These are phyloP conservation scores for Gadus chalcogrammus DNA, from an alignment of 2,113 vertebrate species.

Conservation along the genomic window DNA sequence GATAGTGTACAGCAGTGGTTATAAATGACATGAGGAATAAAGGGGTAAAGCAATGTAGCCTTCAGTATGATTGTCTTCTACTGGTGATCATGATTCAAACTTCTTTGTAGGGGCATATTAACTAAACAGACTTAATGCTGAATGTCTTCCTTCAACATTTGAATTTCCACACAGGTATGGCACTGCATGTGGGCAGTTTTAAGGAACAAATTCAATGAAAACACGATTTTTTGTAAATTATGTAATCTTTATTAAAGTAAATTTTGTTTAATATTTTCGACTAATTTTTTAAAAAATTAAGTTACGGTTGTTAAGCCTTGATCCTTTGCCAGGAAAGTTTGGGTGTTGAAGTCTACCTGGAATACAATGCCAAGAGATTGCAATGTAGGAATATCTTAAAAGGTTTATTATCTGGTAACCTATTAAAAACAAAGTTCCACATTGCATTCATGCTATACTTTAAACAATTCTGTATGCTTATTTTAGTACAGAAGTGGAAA, in stretches of 20 bases:
- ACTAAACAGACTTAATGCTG: too few species aligned
- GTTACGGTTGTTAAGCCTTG: constrained; percentile 9
- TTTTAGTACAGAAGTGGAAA: not conserved
- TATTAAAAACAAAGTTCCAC: not conserved
- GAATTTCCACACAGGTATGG: too few species aligned
- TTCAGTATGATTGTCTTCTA: too few species aligned
- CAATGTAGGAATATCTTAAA: not conserved
- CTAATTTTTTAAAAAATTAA: constrained; percentile 64
- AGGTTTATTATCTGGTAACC: not conserved
- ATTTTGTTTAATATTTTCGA: constrained; percentile 33
- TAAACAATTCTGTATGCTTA: not conserved
- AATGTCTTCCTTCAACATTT: too few species aligned
- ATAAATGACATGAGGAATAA: too few species aligned
- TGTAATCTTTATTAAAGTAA: constrained; percentile 65
- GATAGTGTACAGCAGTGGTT: too few species aligned
- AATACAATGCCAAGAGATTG: constrained; percentile 1
- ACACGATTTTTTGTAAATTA: constrained; percentile 17
- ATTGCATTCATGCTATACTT: not conserved
- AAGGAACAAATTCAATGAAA: not conserved
- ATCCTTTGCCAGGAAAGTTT: constrained; percentile 5
- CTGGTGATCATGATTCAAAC: too few species aligned
- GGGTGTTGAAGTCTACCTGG: not conserved
- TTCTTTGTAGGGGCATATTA: too few species aligned
- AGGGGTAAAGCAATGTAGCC: too few species aligned
- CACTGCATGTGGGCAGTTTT: too few species aligned